Evolutionary conservation across 2,797 vertebrate genomes (phyloP), one percentile per base, ranked within the genome.

Genomic region (Myotis daubentonii): DNA sequence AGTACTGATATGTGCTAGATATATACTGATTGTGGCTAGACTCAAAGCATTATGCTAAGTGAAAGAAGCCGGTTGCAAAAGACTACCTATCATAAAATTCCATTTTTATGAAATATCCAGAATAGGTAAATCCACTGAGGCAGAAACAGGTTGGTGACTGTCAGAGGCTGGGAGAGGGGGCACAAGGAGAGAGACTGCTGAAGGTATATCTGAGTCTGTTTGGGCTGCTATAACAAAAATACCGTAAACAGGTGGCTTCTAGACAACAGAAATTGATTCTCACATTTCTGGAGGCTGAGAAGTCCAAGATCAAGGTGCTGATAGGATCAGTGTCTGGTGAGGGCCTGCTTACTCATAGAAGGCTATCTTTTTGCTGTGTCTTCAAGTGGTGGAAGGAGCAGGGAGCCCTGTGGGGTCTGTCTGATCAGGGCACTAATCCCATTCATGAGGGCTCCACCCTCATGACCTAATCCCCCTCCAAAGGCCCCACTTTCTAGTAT

Each of bases 241-340:
- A 0, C 25, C 65, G n/a, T 28, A 1, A 38, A 2, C 16, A 3
- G 1, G 33, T 38, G 19, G 8, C 44, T 22, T 65, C 1, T 0
- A 33, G 20, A 33, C 11, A 22, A 20, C 20, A 72, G 20, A 51
- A 16, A 62, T 72, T 38, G 62, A 30, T 17, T 65, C 33, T 87
- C 55, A 3, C 8, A 5, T 5, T 33, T 81, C 36, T 36, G 55
- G 44, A 74, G 75, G 33, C 55, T 12, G 76, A 47, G 7, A 72
- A 65, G 53, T 51, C 51, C 10, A 5, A 51, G 44, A 51, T 11
- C 25, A 33, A 55, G 33, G 15, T 1, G 41, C 65, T 25, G n/a
- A 33, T 11, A 13, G 25, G 12, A 36, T n/a, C 44, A 8, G 74
- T 2, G 30, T 68, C 62, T 62, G 5, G 13, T 13, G 41, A 49